Evolutionary conservation across 2,888 invertebrate species (phyloP).

Genomic region (Falcaria lacertinaria): DNA sequence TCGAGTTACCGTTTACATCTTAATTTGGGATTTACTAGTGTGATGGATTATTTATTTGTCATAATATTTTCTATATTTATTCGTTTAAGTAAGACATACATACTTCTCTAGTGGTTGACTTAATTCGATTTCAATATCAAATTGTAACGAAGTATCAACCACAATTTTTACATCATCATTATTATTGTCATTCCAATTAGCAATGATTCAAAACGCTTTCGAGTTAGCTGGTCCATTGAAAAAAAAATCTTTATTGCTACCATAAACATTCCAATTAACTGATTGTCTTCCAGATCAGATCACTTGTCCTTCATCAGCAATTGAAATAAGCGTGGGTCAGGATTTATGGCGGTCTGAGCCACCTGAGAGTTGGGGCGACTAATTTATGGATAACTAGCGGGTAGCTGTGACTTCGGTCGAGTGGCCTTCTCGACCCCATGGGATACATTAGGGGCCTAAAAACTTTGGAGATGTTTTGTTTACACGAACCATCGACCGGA

Average conservation of each 20-base stretch:
- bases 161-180: too few species aligned
- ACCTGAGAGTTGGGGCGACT: slow-evolving; percentile 50
- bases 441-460: not conserved
- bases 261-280: not conserved
- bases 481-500: not conserved
- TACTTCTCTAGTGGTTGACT: too few species aligned
- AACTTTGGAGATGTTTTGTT: not conserved
- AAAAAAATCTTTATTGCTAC: not conserved
- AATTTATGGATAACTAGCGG: slow-evolving; percentile 65
- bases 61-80: too few species aligned
- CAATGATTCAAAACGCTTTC: too few species aligned
- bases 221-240: too few species aligned
- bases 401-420: slow-evolving; percentile 40
- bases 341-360: slow-evolving; percentile 47
- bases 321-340: slow-evolving; percentile 46
- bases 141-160: too few species aligned
- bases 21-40: too few species aligned
- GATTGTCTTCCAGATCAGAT: not conserved
- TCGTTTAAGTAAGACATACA: too few species aligned
- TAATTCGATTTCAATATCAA: too few species aligned
- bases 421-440: slow-evolving; percentile 18
- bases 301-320: slow-evolving; percentile 40
- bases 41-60: too few species aligned
- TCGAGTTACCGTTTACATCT: too few species aligned
- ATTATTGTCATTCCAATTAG: too few species aligned